Percentiles rank a stretch among this genome's conserved stretches.
phyloP scores from a whole-genome alignment of 2,888 invertebrate genomes.

The Conistra vaccinii region DNA sequence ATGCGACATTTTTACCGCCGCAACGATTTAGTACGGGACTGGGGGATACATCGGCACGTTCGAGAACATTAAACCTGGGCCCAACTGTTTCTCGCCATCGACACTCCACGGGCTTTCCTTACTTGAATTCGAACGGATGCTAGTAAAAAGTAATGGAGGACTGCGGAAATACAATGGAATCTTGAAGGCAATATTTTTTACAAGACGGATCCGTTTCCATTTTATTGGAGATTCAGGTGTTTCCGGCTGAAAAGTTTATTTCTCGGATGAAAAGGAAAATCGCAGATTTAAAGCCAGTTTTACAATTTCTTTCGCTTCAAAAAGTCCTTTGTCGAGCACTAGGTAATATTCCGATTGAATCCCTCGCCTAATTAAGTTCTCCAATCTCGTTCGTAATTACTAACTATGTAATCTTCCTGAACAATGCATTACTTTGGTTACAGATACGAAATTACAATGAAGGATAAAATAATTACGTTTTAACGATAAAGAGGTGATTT shows the following conservation, averaged over 20 bases:
- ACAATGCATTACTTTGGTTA: neutral
- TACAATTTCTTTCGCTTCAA: conserved; percentile 8
- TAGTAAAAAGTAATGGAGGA: conserved; percentile 74
- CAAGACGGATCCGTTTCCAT: conserved; percentile 57
- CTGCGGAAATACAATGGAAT: conserved; percentile 56
- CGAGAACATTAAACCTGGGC: conserved; percentile 77
- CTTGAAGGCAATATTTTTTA: conserved; percentile 61
- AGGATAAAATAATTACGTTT: conserved; percentile 44
- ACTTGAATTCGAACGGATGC: conserved; percentile 64
- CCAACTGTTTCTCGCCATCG: conserved; percentile 74
- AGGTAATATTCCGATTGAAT: conserved; percentile 6
- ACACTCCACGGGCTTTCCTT: conserved; percentile 65
- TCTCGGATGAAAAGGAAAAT: conserved; percentile 15
- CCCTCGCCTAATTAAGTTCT: neutral
- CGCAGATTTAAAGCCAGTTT: conserved; percentile 12
- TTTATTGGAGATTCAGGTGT: conserved; percentile 55
- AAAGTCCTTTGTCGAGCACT: conserved; percentile 1
- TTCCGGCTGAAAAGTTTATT: conserved; percentile 39
- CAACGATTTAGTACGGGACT: conserved; percentile 63
- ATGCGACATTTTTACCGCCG: conserved; percentile 66
- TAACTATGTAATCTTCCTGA: neutral
- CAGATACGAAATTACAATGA: neutral
- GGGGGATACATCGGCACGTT: conserved; percentile 76
- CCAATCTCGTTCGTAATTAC: neutral
- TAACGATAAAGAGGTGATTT: conserved; percentile 54